Base-by-base conservation (phyloP, 2,888 invertebrate genomes). In the Drosophila gaucha region DNA sequence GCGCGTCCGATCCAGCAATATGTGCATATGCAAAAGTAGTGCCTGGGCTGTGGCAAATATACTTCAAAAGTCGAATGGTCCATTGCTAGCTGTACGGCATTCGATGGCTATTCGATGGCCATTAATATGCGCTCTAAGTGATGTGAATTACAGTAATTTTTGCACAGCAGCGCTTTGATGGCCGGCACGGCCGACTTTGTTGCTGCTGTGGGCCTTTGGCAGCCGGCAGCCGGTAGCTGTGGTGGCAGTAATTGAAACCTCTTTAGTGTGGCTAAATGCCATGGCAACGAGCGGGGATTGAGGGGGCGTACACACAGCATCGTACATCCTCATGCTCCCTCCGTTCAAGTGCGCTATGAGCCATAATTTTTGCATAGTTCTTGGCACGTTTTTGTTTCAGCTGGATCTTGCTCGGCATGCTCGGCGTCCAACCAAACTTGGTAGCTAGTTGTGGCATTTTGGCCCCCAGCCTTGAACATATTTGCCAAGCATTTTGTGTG, bases 121-220 rank as follows among this genome's bases (percentile, higher is more conserved):
- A 87, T 87, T 89, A 89, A 90, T 90, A 89, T 88, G 78, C 88
- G 84, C 88, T 90, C 88, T 86, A 89, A 90, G 89, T 88, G 89
- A 82, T 83, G 89, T 83, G 89, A 90, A 90, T 90, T 90, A 90
- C 90, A 68, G 90, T 90, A 88, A 90, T 90, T 90, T 89, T 73
- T 67, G 73, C 68, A 26, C 41, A 62, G 69, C 77, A 74, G 72
- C 62, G 63, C 77, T 83, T 85, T 86, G 88, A 80, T 88, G 80
- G 74, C 72, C 63, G 52, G n/a, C 26, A 22, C 47, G 74, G 49
- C 44, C 62, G 54, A 52, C 74, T 39, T 39, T 31, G 59, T 52
- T 58, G 74, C 52, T 64, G 57, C 54, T 75, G 41, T 73, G 63
- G 74, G 56, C 70, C 66, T 75, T 74, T 75, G 65, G 78, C 39